A percentile compares a stretch with the other conserved stretches of the same genome.
Evolutionary conservation across 2,888 invertebrate species (phyloP).

Genomic region (Pilophorus perplexus): DNA sequence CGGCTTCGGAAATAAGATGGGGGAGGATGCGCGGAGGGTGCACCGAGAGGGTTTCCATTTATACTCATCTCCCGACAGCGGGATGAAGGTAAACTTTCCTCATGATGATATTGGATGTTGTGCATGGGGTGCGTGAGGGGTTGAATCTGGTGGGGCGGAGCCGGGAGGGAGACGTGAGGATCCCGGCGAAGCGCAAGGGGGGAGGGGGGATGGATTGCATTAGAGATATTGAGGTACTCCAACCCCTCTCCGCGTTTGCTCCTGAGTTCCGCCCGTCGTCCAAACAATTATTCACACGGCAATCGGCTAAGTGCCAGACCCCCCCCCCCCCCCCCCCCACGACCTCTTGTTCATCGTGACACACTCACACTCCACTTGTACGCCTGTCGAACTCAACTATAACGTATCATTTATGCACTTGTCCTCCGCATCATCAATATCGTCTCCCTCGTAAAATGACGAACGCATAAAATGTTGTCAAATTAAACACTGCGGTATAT

Average conservation of each 20-base stretch:
- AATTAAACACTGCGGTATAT: too few species aligned
- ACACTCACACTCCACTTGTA: slow-evolving; percentile 7
- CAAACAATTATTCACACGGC: slow-evolving; percentile 44
- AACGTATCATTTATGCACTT: too few species aligned
- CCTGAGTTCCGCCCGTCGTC: neutral
- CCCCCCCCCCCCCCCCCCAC: neutral
- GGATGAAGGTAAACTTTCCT: slow-evolving; percentile 13
- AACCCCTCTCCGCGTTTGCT: neutral
- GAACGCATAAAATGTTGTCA: too few species aligned
- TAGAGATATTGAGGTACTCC: slow-evolving; percentile 42
- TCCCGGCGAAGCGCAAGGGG: too few species aligned
- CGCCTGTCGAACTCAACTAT: slow-evolving; percentile 4
- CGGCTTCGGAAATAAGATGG: too few species aligned
- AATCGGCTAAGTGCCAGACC: slow-evolving; percentile 45
- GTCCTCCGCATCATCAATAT: too few species aligned
- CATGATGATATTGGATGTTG: slow-evolving; percentile 22
- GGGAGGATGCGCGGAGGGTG: slow-evolving; percentile 3
- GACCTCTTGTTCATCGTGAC: neutral
- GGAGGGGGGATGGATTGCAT: slow-evolving; percentile 31
- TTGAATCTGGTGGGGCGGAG: neutral
- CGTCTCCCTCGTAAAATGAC: too few species aligned
- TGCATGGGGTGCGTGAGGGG: neutral
- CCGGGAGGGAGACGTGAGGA: neutral
- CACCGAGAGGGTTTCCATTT: too few species aligned
- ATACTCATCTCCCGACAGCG: slow-evolving; percentile 7